Evolutionary conservation across 1,140 invertebrate species (phyloP).

Genomic region (Mactra quadrangularis): DNA sequence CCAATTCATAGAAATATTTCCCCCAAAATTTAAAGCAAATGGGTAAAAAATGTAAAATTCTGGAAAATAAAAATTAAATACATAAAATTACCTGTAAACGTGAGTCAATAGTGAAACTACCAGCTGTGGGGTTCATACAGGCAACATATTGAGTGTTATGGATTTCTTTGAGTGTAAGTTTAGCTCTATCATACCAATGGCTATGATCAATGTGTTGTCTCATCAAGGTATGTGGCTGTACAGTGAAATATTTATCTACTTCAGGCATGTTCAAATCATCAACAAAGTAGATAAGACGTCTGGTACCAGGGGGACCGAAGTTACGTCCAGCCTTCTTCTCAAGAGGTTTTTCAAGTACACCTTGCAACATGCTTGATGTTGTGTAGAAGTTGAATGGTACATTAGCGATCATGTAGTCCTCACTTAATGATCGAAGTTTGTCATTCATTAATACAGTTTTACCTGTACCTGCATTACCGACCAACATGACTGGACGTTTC

Average conservation of each 20-base stretch:
- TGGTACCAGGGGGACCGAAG: constrained; percentile 97
- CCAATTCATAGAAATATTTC: too few species aligned
- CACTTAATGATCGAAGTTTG: constrained; percentile 91
- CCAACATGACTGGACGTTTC: constrained; percentile 96
- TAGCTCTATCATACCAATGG: constrained; percentile 96
- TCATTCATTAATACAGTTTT: constrained; percentile 88
- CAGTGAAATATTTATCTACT: constrained; percentile 97
- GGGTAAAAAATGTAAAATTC: too few species aligned
- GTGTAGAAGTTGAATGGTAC: constrained; percentile 99
- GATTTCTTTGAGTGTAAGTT: constrained; percentile 96
- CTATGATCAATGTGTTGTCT: constrained; percentile 97
- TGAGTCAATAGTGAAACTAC: constrained; percentile 98
- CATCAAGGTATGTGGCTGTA: constrained; percentile 97
- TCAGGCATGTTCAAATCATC: constrained; percentile 99
- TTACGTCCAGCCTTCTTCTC: constrained; percentile 98
- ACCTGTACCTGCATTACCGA: constrained; percentile 91
- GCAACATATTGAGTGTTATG: constrained; percentile 98
- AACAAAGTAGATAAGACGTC: constrained; percentile 97
- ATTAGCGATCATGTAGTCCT: constrained; percentile 94
- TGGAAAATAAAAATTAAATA: too few species aligned
- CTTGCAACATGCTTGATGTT: constrained; percentile 97
- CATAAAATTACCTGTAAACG: constrained; percentile 90
- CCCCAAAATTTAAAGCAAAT: too few species aligned
- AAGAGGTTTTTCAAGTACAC: constrained; percentile 96
- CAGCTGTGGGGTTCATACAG: constrained; percentile 99